Percentiles rank a stretch among this genome's conserved stretches.
phyloP scores from a whole-genome alignment of 2,888 invertebrate species.

The Silvanus unidentatus region DNA sequence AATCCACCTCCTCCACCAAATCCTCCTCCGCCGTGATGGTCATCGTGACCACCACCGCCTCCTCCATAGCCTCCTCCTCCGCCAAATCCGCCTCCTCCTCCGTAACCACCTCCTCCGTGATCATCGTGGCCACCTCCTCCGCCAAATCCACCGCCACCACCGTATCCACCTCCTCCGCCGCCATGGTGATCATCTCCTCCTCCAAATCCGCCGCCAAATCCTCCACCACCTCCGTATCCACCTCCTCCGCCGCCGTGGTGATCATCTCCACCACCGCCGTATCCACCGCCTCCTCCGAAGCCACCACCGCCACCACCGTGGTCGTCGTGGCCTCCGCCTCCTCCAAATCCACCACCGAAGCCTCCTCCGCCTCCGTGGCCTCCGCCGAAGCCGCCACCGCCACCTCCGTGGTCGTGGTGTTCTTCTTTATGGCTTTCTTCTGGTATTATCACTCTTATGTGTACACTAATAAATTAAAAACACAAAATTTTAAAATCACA shows the following conservation, averaged over 20 bases:
- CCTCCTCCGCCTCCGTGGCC: conserved; percentile 15
- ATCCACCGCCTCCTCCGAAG: conserved; percentile 8
- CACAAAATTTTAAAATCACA: background rate
- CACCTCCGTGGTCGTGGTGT: conserved; percentile 9
- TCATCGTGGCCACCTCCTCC: conserved; percentile 9
- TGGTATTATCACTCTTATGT: conserved; percentile 14
- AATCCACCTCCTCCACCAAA: conserved; percentile 5
- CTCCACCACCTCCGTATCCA: conserved; percentile 10
- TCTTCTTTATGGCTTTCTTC: conserved; percentile 5
- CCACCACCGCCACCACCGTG: conserved; percentile 7
- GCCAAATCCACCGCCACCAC: conserved; percentile 9
- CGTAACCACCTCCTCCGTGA: conserved; percentile 9
- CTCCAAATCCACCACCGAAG: conserved; percentile 7
- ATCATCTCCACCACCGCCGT: conserved; percentile 9
- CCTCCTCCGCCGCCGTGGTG: conserved; percentile 8
- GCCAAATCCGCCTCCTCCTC: conserved; percentile 10
- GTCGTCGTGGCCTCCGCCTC: conserved; percentile 9
- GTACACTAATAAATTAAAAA: conserved; percentile 9
- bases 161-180: conserved; percentile 10
- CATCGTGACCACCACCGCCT: conserved; percentile 9
- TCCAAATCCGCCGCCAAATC: conserved; percentile 9
- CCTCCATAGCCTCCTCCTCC: conserved; percentile 9
- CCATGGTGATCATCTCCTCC: conserved; percentile 9
- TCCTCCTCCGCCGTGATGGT: conserved; percentile 9
- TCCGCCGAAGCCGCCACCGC: conserved; percentile 11